Conservation (phyloP, 1,140 invertebrate genomes). For the Drosophila dunni region DNA sequence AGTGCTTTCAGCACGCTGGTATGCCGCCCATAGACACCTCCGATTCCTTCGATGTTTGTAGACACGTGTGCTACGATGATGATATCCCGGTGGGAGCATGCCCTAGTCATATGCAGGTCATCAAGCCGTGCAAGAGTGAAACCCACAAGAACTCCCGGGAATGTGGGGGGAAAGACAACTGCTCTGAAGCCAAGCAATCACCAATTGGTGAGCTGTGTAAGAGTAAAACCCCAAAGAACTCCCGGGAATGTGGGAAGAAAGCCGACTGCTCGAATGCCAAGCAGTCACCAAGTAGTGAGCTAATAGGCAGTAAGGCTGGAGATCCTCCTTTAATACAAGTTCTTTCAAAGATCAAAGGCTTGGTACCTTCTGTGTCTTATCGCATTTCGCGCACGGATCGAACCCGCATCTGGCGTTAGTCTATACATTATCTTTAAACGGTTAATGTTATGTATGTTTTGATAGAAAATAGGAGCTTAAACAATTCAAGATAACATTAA, state of each 20-base stretch:
- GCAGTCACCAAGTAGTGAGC: neutral
- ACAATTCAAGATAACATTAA: no score
- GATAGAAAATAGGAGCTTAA: no score
- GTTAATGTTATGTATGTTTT: no score
- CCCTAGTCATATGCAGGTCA: constrained; percentile 43
- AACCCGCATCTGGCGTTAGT: constrained; percentile 3
- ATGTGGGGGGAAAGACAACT: neutral
- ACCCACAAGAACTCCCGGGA: neutral
- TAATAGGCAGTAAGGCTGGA: neutral
- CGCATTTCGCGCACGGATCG: neutral
- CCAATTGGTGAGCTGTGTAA: neutral
- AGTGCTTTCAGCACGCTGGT: constrained; percentile 21
- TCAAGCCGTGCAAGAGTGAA: neutral
- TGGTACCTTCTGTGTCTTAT: neutral
- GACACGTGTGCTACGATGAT: constrained; percentile 26
- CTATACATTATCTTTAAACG: neutral
- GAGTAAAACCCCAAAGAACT: neutral
- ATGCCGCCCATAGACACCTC: constrained; percentile 29
- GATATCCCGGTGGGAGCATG: constrained; percentile 28
- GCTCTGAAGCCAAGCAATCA: neutral
- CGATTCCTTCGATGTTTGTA: constrained; percentile 4
- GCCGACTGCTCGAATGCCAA: neutral
- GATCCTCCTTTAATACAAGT: neutral
- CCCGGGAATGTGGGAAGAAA: neutral
- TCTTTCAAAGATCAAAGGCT: neutral